Evolutionary conservation across 1,140 invertebrate genomes (phyloP).

Genomic region (Sipha flava): DNA sequence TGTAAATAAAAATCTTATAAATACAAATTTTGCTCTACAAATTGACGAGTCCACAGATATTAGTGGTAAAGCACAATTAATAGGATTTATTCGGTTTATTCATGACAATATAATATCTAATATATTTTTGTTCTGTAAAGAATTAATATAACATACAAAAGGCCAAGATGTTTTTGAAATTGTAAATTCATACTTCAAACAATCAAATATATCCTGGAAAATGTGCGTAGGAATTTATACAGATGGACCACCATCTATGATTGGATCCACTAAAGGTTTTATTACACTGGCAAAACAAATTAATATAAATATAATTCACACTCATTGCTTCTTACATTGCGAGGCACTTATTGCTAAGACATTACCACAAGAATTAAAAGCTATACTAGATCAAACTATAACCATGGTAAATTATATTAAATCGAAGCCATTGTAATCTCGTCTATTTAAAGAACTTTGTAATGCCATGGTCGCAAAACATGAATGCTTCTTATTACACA

Average conservation of each 20-base stretch:
- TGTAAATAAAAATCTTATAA: not conserved
- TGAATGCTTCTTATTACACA: not conserved
- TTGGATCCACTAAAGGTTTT: not conserved
- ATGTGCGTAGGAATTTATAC: not conserved
- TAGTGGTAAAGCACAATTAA: no score
- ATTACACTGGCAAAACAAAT: not conserved
- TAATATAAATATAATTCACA: not conserved
- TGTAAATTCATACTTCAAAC: not conserved
- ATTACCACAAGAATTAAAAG: slow-evolving; percentile 36
- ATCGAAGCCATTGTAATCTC: not conserved
- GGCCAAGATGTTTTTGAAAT: not conserved
- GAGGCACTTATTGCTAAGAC: slow-evolving; percentile 41
- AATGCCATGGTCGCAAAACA: not conserved
- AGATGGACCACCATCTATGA: not conserved
- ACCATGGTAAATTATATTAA: slow-evolving; percentile 12
- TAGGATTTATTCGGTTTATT: no score
- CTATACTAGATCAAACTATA: slow-evolving; percentile 32
- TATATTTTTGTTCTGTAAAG: not conserved
- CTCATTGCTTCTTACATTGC: not conserved
- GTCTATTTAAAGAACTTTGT: not conserved
- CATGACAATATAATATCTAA: not conserved
- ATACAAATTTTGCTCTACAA: not conserved
- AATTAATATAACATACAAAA: not conserved
- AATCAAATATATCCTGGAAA: not conserved
- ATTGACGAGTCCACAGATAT: not conserved